Percentiles rank a stretch among this genome's conserved stretches.
Evolutionary conservation across 2,888 invertebrate species (phyloP).

Genomic region (Gasteruption jaculator): DNA sequence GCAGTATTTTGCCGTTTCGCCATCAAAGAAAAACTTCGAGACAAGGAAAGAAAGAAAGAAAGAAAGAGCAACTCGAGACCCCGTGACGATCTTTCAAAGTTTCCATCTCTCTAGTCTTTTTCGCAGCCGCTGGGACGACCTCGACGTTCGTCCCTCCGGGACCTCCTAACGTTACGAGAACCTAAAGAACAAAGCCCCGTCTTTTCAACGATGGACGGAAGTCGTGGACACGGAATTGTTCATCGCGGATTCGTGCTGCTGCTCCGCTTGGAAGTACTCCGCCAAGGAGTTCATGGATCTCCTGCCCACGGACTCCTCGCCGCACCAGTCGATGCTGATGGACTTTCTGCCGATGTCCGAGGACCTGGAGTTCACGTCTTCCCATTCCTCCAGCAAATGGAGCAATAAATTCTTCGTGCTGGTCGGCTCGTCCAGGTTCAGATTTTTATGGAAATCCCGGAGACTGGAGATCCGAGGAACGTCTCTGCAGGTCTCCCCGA

Average conservation of each 20-base stretch:
- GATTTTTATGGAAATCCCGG: slow-evolving; percentile 39
- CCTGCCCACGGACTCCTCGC: slow-evolving; percentile 69
- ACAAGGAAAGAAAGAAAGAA: too few species aligned
- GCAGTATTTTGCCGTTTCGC: too few species aligned
- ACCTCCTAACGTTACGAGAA: too few species aligned
- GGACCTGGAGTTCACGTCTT: slow-evolving; percentile 53
- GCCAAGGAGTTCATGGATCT: slow-evolving; percentile 77
- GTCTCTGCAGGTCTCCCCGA: slow-evolving; percentile 46
- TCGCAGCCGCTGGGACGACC: too few species aligned
- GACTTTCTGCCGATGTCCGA: slow-evolving; percentile 59
- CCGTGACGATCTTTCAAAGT: too few species aligned
- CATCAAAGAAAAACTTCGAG: too few species aligned
- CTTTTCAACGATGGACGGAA: slow-evolving; percentile 23
- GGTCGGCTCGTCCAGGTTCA: slow-evolving; percentile 44
- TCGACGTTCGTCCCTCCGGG: too few species aligned
- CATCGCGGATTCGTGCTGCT: slow-evolving; percentile 31
- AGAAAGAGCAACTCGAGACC: too few species aligned
- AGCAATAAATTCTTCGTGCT: slow-evolving; percentile 72
- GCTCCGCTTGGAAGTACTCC: slow-evolving; percentile 66
- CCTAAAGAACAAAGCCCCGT: too few species aligned
- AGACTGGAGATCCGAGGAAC: slow-evolving; percentile 45
- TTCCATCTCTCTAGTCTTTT: too few species aligned
- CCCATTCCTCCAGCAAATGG: slow-evolving; percentile 73
- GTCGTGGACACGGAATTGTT: slow-evolving; percentile 21
- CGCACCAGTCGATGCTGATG: slow-evolving; percentile 72